Percentiles rank a stretch among this genome's conserved stretches.
Evolutionary conservation across 2,113 vertebrate species (phyloP).

Genomic region (Cryptotis parvus): DNA sequence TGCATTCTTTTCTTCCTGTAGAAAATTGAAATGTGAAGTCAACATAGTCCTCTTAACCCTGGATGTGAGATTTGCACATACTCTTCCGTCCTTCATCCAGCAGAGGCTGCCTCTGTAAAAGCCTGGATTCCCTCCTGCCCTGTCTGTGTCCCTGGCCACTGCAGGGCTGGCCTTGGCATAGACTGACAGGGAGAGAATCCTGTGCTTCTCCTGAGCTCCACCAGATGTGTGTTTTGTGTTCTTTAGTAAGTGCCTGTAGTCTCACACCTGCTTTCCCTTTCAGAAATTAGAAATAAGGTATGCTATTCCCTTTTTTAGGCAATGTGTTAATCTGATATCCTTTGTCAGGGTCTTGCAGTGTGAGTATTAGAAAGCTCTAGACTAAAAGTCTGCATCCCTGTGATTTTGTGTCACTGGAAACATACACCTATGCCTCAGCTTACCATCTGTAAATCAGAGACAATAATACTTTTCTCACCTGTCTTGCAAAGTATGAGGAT

Average conservation of each 20-base stretch:
- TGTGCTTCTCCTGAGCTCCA: background rate
- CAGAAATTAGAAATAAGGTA: background rate
- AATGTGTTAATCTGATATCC: background rate
- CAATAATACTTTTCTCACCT: slow-evolving; percentile 14
- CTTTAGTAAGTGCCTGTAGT: background rate
- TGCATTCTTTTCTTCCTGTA: background rate
- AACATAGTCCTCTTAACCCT: background rate
- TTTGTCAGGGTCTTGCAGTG: background rate
- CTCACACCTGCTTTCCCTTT: background rate
- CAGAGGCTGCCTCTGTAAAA: too few species aligned
- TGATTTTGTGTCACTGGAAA: background rate
- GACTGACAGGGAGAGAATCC: background rate
- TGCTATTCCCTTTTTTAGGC: background rate
- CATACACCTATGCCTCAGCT: background rate
- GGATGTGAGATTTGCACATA: rapidly evolving
- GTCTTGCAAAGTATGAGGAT: background rate
- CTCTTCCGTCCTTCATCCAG: background rate
- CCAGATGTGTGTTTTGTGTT: background rate
- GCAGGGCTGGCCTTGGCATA: background rate
- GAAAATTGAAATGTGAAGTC: background rate
- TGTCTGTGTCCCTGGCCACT: too few species aligned
- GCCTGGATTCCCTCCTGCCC: rapidly evolving
- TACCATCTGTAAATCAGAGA: slow-evolving; percentile 1
- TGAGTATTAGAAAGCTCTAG: background rate
- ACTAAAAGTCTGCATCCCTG: background rate